phyloP scores from a whole-genome alignment of 1,140 invertebrate genomes.

The Eulimnadia texana region DNA sequence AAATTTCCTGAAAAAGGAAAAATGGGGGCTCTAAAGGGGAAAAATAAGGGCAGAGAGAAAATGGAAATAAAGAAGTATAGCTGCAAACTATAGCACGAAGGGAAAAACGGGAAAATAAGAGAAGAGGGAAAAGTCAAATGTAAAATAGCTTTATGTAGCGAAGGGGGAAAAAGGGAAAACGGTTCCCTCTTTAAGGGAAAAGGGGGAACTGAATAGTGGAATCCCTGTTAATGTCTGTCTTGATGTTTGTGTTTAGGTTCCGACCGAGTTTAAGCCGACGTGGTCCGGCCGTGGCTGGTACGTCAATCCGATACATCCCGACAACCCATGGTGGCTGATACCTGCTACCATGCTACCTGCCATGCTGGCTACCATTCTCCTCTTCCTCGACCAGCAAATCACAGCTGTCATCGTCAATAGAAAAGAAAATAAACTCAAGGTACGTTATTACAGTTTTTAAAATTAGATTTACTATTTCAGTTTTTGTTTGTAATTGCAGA shows the following conservation, averaged over 20 bases:
- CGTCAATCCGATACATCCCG: slow-evolving; percentile 65
- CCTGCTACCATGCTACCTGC: slow-evolving; percentile 74
- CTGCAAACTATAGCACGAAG: too few species aligned
- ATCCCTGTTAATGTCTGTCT: too few species aligned
- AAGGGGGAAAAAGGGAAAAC: too few species aligned
- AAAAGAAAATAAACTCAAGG: slow-evolving; percentile 93
- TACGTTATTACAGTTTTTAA: background rate
- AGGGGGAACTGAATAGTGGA: too few species aligned
- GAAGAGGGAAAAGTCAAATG: too few species aligned
- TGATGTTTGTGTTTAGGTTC: slow-evolving; percentile 30
- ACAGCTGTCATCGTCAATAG: slow-evolving; percentile 96
- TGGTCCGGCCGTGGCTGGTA: slow-evolving; percentile 67
- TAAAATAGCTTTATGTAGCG: too few species aligned
- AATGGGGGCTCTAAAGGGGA: too few species aligned
- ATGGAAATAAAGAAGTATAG: slow-evolving; percentile 3
- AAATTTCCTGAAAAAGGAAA: too few species aligned
- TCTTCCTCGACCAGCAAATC: slow-evolving; percentile 99
- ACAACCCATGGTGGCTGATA: slow-evolving; percentile 73
- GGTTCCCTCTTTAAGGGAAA: too few species aligned
- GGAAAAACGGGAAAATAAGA: too few species aligned
- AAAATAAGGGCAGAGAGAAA: background rate
- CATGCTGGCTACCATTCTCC: slow-evolving; percentile 84
- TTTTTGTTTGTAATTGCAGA: slow-evolving; percentile 34
- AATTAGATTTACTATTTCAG: background rate
- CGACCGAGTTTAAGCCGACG: slow-evolving; percentile 78